phyloP scores from a whole-genome alignment of 2,888 invertebrate species.

The Caenorhabditis sp. region DNA sequence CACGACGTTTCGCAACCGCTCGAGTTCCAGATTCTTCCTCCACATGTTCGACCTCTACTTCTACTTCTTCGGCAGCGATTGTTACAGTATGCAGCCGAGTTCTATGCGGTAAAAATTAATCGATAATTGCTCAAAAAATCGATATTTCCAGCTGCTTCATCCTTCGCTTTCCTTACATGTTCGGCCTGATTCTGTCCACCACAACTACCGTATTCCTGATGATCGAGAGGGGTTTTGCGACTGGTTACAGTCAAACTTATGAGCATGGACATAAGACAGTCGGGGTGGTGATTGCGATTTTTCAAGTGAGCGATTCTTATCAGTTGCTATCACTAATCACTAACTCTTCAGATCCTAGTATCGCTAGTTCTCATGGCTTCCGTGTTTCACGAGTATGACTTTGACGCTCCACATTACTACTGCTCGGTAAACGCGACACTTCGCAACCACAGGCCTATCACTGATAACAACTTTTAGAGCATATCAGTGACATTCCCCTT shows the following conservation, averaged over 20 bases:
- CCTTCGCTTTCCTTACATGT: slow-evolving; percentile 52
- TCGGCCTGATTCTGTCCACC: slow-evolving; percentile 39
- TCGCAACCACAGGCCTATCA: too few relatives aligned
- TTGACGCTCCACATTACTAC: slow-evolving; percentile 56
- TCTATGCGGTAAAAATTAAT: slow-evolving; percentile 11
- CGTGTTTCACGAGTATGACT: slow-evolving; percentile 57
- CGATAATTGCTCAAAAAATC: neutral
- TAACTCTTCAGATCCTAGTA: slow-evolving; percentile 37
- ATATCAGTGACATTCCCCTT: slow-evolving; percentile 43
- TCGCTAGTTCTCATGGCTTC: slow-evolving; percentile 47
- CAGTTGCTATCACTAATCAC: neutral
- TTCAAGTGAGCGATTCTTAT: slow-evolving; percentile 10
- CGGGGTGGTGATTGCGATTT: slow-evolving; percentile 19
- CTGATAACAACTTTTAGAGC: slow-evolving; percentile 29
- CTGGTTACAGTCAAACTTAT: slow-evolving; percentile 41
- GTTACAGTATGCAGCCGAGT: slow-evolving; percentile 52
- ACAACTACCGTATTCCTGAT: slow-evolving; percentile 51
- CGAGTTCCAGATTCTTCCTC: slow-evolving; percentile 20
- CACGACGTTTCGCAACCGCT: too few relatives aligned
- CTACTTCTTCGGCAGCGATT: slow-evolving; percentile 41
- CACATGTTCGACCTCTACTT: slow-evolving; percentile 38
- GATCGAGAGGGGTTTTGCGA: slow-evolving; percentile 50
- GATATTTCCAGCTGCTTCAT: slow-evolving; percentile 28
- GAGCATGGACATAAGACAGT: slow-evolving; percentile 35
- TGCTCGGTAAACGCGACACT: slow-evolving; percentile 55